phyloP scores from a whole-genome alignment of 2,888 invertebrate genomes.

The Lottia scabra region DNA sequence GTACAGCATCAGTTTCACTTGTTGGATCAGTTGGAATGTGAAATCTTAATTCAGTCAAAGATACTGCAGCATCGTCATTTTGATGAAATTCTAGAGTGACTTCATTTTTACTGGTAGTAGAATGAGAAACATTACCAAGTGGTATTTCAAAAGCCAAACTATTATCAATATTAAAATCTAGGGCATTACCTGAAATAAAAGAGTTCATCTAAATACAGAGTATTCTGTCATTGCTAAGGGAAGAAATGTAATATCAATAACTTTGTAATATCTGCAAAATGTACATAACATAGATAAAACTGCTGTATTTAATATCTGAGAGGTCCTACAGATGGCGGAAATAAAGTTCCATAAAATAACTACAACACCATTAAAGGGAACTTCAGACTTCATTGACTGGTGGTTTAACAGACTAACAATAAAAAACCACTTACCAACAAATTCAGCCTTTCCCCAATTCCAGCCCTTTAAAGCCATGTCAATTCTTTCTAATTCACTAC shows the following conservation, averaged over 20 bases:
- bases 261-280: too few species aligned
- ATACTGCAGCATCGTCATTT: constrained; percentile 97
- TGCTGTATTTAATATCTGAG: too few species aligned
- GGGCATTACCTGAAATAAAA: constrained; percentile 57
- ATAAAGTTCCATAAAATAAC: too few species aligned
- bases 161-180: constrained; percentile 66
- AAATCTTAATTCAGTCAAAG: constrained; percentile 96
- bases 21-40: constrained; percentile 87
- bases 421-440: constrained; percentile 76
- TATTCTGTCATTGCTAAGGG: too few species aligned
- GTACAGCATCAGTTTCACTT: constrained; percentile 89
- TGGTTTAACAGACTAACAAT: too few species aligned
- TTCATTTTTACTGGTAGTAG: constrained; percentile 96
- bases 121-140: constrained; percentile 93
- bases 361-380: too few species aligned
- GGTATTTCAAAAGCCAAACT: constrained; percentile 94
- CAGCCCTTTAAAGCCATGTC: constrained; percentile 96
- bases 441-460: constrained; percentile 99
- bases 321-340: too few species aligned
- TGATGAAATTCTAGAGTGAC: constrained; percentile 98
- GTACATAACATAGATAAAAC: too few species aligned
- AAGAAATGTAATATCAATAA: too few species aligned
- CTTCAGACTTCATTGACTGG: too few species aligned
- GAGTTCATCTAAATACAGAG: too few species aligned
- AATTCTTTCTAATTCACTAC: constrained; percentile 83